phyloP scores from a whole-genome alignment of 2,888 invertebrate species.

The Molorchus minor region DNA sequence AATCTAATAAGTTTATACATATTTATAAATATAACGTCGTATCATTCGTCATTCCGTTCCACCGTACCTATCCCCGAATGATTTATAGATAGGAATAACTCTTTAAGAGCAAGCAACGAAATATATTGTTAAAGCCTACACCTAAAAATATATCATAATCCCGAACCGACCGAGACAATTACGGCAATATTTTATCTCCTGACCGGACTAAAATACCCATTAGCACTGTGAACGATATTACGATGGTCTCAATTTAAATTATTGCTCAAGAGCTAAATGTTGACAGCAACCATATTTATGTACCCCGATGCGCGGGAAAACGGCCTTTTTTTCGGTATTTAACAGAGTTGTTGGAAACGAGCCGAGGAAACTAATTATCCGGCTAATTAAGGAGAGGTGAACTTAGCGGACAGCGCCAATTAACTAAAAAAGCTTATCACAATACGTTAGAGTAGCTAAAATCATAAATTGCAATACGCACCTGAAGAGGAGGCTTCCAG shows the following conservation, averaged over 20 bases:
- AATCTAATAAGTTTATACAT: no score
- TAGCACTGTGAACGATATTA: not conserved
- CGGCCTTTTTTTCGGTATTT: constrained; percentile 2
- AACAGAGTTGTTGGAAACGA: constrained; percentile 9
- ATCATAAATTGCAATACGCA: constrained; percentile 14
- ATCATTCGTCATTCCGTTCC: no score
- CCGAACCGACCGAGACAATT: not conserved
- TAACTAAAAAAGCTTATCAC: constrained; percentile 26
- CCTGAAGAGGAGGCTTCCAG: constrained; percentile 3
- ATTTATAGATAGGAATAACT: no score
- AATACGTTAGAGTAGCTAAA: constrained; percentile 14
- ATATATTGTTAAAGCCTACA: no score
- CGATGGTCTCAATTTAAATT: constrained; percentile 5
- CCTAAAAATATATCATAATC: not conserved
- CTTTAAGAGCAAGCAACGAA: no score
- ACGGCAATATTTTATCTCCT: not conserved
- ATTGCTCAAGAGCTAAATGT: constrained; percentile 5
- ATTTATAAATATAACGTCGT: no score
- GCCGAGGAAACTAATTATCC: constrained; percentile 22
- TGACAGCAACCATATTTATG: constrained; percentile 2
- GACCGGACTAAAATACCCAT: not conserved
- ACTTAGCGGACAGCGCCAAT: constrained; percentile 26
- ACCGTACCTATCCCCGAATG: no score
- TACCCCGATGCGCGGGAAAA: not conserved
- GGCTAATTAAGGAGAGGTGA: constrained; percentile 23